phyloP scores from a whole-genome alignment of 2,797 vertebrate genomes.

The Sphenodon punctatus region DNA sequence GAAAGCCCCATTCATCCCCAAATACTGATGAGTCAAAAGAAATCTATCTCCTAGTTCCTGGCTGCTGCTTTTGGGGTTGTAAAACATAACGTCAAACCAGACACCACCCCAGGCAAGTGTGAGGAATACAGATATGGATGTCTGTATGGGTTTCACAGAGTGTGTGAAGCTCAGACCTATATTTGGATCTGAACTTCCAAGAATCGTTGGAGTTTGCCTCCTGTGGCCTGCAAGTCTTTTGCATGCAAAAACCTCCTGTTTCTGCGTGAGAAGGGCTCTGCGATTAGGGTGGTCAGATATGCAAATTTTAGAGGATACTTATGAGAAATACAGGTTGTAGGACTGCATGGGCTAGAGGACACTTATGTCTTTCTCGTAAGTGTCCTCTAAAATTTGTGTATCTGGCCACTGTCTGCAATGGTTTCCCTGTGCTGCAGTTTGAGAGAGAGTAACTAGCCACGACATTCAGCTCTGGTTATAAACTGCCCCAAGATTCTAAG shows the following conservation, averaged over 20 bases:
- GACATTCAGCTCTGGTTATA: neutral
- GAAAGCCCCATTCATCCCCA: neutral
- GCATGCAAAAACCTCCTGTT: neutral
- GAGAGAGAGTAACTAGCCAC: neutral
- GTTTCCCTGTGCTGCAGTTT: neutral
- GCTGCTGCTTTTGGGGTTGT: neutral
- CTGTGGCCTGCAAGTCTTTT: rapidly evolving
- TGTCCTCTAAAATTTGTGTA: too few relatives aligned
- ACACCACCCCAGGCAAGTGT: too few relatives aligned
- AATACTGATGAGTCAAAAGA: neutral
- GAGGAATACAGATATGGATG: too few relatives aligned
- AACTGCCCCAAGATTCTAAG: neutral
- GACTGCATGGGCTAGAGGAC: too few relatives aligned
- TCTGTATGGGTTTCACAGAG: too few relatives aligned
- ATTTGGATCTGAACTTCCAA: neutral
- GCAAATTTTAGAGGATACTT: too few relatives aligned
- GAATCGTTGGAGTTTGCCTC: neutral
- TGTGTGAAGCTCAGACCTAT: neutral
- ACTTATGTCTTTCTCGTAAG: too few relatives aligned
- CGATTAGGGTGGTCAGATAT: too few relatives aligned
- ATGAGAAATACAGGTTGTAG: too few relatives aligned
- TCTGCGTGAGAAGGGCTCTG: too few relatives aligned
- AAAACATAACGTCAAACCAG: rapidly evolving
- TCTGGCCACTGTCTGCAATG: too few relatives aligned
- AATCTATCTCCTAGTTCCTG: neutral